Conservation (phyloP, 2,888 invertebrate genomes). For the Imbricaverruca yamaguchii region DNA sequence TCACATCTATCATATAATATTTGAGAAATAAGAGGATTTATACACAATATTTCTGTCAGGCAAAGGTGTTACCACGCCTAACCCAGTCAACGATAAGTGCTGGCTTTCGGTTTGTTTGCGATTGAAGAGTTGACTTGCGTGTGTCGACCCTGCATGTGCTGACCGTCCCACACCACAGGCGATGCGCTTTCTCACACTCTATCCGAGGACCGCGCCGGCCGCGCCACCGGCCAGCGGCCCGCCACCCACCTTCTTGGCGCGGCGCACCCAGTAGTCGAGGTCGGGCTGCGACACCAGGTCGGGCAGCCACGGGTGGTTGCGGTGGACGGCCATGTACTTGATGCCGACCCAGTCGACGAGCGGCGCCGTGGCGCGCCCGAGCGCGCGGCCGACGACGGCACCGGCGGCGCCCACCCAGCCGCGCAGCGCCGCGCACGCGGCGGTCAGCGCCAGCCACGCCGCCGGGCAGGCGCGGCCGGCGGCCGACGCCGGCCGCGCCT, state of each 20-base stretch:
- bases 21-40: too few relatives aligned
- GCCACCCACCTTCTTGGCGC: neutral
- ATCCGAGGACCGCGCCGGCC: too few relatives aligned
- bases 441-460: neutral
- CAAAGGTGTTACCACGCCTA: too few relatives aligned
- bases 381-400: neutral
- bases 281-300: constrained; percentile 6
- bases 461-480: neutral
- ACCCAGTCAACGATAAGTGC: too few relatives aligned
- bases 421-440: neutral
- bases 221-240: too few relatives aligned
- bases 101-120: too few relatives aligned
- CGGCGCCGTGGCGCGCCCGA: neutral
- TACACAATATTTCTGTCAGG: too few relatives aligned
- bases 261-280: constrained; percentile 10
- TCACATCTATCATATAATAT: too few relatives aligned
- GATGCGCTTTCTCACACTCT: too few relatives aligned
- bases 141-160: too few relatives aligned
- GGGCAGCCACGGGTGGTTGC: constrained; percentile 7
- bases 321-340: constrained; percentile 8
- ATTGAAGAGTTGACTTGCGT: too few relatives aligned
- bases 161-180: too few relatives aligned
- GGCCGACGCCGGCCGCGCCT: neutral
- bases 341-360: constrained; percentile 5
- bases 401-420: neutral